Conservation (phyloP, 2,888 invertebrate species). For the Agrypnus murinus region DNA sequence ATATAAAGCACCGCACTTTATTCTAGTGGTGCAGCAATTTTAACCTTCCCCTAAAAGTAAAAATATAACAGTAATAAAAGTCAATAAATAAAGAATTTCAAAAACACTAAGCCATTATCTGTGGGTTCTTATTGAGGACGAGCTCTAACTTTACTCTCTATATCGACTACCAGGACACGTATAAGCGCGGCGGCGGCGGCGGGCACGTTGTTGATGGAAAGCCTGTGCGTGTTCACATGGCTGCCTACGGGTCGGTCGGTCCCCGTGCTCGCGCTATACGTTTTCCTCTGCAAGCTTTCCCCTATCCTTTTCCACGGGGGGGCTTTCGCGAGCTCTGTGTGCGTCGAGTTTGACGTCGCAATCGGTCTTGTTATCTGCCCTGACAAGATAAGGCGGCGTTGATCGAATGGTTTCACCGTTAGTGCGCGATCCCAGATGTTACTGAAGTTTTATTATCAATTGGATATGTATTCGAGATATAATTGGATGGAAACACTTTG, state of each 20-base stretch:
- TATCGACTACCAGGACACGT: conserved; percentile 59
- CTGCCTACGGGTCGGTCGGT: conserved; percentile 51
- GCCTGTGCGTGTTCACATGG: conserved; percentile 58
- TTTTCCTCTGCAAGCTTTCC: conserved; percentile 52
- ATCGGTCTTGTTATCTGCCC: conserved; percentile 59
- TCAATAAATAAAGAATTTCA: conserved; percentile 37
- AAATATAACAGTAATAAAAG: conserved; percentile 31
- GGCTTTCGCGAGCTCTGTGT: conserved; percentile 50
- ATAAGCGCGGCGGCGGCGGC: conserved; percentile 55
- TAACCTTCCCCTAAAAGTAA: background rate
- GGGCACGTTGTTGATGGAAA: conserved; percentile 60
- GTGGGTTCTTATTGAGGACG: conserved; percentile 38
- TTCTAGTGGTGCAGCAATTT: background rate
- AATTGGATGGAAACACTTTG: conserved; percentile 36
- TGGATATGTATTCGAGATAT: conserved; percentile 39
- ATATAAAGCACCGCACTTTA: conserved; percentile 8
- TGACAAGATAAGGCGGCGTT: conserved; percentile 58
- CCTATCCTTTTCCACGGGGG: conserved; percentile 37
- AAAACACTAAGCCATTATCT: conserved; percentile 33
- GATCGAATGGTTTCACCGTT: conserved; percentile 56
- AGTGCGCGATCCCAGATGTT: conserved; percentile 42
- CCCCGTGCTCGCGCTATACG: conserved; percentile 53
- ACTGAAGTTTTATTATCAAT: conserved; percentile 48
- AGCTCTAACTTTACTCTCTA: conserved; percentile 36
- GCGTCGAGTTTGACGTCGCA: conserved; percentile 54